Evolutionary conservation across 2,797 vertebrate species (phyloP).

Genomic region (Melanotaenia trifasciata): DNA sequence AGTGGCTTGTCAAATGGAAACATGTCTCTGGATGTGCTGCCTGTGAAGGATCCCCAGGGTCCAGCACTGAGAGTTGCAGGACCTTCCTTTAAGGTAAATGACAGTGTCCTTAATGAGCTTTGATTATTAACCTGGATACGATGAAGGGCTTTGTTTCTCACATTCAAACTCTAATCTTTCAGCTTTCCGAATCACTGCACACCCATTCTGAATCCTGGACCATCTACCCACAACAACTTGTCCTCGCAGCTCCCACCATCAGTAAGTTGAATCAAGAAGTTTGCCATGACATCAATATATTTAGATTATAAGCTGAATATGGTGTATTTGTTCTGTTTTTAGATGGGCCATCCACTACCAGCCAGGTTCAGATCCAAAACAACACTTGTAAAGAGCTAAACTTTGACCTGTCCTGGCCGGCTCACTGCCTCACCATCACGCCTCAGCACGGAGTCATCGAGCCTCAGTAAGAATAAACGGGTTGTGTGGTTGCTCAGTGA

Average conservation of each 20-base stretch:
- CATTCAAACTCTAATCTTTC: not conserved
- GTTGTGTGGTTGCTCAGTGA: not conserved
- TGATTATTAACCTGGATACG: not conserved
- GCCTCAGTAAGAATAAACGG: conserved; percentile 85
- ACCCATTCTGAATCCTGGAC: conserved; percentile 82
- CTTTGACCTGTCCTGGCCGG: conserved; percentile 97
- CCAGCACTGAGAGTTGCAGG: conserved; percentile 71
- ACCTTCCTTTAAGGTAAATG: conserved; percentile 66
- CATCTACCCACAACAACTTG: conserved; percentile 87
- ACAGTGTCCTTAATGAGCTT: not conserved
- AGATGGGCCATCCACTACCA: conserved; percentile 85
- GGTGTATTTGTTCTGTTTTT: not conserved
- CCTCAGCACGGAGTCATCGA: conserved; percentile 92
- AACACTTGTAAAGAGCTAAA: conserved; percentile 81
- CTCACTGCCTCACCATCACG: conserved; percentile 94
- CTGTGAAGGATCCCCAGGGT: conserved; percentile 94
- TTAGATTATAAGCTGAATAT: not conserved
- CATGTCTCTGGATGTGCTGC: conserved; percentile 91
- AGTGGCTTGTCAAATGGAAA: conserved; percentile 80
- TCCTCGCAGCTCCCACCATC: conserved; percentile 84
- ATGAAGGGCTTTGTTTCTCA: not conserved
- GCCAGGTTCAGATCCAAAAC: conserved; percentile 87
- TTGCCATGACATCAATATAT: not conserved
- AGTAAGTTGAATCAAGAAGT: conserved; percentile 82
- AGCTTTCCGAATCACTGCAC: conserved; percentile 56